Evolutionary conservation across 2,888 invertebrate genomes (phyloP).

Genomic region (Brachyopa scutellaris): DNA sequence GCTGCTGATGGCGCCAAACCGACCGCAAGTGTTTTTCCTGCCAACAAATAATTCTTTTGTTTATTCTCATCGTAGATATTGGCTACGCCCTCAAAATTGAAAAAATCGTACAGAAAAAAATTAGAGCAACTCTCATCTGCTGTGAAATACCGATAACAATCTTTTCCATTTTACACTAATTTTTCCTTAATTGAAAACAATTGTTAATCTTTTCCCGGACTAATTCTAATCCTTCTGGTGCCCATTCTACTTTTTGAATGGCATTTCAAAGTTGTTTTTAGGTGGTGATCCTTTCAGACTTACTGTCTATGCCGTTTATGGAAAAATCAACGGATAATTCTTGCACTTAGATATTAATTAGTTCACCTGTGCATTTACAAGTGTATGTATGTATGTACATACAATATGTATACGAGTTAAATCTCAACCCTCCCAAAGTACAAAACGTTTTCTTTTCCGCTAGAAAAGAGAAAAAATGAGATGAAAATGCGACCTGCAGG

Average conservation of each 20-base stretch:
- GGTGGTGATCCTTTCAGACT: conserved; percentile 9
- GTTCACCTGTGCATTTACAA: conserved; percentile 6
- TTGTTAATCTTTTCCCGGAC: conserved; percentile 49
- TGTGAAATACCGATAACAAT: conserved; percentile 31
- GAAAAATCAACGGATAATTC: conserved; percentile 29
- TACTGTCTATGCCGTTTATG: not conserved
- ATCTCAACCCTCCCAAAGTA: conserved; percentile 7
- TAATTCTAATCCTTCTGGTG: conserved; percentile 5
- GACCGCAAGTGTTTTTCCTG: conserved; percentile 2
- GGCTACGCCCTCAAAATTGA: conserved; percentile 24
- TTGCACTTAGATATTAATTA: conserved; percentile 43
- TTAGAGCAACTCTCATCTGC: not conserved
- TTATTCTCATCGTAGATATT: conserved; percentile 12
- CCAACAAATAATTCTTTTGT: conserved; percentile 13
- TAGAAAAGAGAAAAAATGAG: not conserved
- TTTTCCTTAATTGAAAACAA: conserved; percentile 63
- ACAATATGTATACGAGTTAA: conserved; percentile 19
- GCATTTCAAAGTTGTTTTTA: too few relatives aligned
- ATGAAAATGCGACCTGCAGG: conserved; percentile 4
- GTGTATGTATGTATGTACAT: conserved; percentile 22
- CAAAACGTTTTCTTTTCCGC: conserved; percentile 19
- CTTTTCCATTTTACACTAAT: conserved; percentile 57
- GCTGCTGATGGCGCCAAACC: conserved; percentile 43
- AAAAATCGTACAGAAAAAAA: not conserved
- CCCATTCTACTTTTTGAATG: conserved; percentile 31